These are phyloP conservation scores for Meliscaeva auricollis DNA, from an alignment of 2,888 invertebrate species.

Conservation along the genomic window DNA sequence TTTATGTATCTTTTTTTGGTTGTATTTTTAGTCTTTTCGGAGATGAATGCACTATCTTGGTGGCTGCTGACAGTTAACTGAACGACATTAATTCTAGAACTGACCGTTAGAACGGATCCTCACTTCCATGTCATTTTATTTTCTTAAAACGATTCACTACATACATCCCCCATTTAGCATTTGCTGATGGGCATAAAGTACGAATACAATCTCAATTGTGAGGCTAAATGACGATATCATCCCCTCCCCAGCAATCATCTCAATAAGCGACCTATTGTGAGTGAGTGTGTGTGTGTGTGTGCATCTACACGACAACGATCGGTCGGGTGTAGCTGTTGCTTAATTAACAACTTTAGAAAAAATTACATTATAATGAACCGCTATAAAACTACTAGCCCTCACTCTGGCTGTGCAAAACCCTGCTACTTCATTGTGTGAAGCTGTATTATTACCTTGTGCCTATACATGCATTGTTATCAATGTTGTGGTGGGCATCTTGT, in stretches of 20 bases:
- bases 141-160: slow-evolving; percentile 74
- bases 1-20: too few relatives aligned
- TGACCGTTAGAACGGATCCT: slow-evolving; percentile 82
- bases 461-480: slow-evolving; percentile 52
- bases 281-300: slow-evolving; percentile 37
- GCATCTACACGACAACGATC: background rate
- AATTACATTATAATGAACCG: slow-evolving; percentile 69
- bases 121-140: slow-evolving; percentile 83
- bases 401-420: slow-evolving; percentile 30
- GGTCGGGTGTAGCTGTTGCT: slow-evolving; percentile 47
- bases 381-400: slow-evolving; percentile 50
- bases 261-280: too few relatives aligned
- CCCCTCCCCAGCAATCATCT: slow-evolving; percentile 53
- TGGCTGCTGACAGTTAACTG: slow-evolving; percentile 78
- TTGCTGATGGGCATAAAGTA: slow-evolving; percentile 30
- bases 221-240: slow-evolving; percentile 50
- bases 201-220: slow-evolving; percentile 8
- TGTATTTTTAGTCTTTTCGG: background rate
- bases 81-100: slow-evolving; percentile 83
- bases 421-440: slow-evolving; percentile 26
- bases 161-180: slow-evolving; percentile 59
- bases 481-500: slow-evolving; percentile 49
- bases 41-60: slow-evolving; percentile 27
- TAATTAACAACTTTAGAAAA: slow-evolving; percentile 70
- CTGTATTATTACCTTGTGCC: background rate